Base-by-base conservation (phyloP, 2,888 invertebrate species). In the Pyrgus malvae region DNA sequence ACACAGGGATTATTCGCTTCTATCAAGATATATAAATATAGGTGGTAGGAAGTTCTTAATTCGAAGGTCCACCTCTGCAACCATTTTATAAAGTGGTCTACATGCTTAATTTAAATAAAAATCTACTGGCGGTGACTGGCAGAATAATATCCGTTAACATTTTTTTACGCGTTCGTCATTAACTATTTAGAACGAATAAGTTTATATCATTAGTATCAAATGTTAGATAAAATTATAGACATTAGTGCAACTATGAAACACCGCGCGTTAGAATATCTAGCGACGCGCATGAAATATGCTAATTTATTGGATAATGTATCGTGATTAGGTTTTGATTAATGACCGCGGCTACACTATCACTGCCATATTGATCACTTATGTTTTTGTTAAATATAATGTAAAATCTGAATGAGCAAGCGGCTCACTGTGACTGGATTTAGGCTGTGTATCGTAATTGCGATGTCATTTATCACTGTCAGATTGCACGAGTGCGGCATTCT, bases 391-490 rank as follows among this genome's bases (percentile, higher is more conserved):
- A 53, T 53, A 53, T 53, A 53, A 53, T 53, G 53, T 53, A 53
- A 53, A 53, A 53, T 53, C 53, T 53, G 49, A 50, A 50, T 49
- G 50, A 51, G 51, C 44, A 21, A 35, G 27, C 51, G 16, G 50
- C 35, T 29, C 42, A 41, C 41, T 50, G 50, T 50, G 50, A 50
- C 50, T 50, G 50, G 35, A 42, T 56, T 50, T 48, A 55, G 58
- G 58, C 57, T 60, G 50, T 38, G 55, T 56, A 55, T 60, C 58
- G 60, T 61, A 60, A 63, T 64, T 60, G 60, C 58, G 45, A 46
- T 29, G 61, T 57, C 57, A 67, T 69, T 63, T 56, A 67, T 69
- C 71, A 71, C 66, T 66, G 69, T 69, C 69, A 62, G 64, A 65
- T 64, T 63, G 63, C 64, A 63, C 50, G 60, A 64, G 57, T 59